Evolutionary conservation across 1,140 invertebrate species (phyloP).

Genomic region (Apolygus lucorum): DNA sequence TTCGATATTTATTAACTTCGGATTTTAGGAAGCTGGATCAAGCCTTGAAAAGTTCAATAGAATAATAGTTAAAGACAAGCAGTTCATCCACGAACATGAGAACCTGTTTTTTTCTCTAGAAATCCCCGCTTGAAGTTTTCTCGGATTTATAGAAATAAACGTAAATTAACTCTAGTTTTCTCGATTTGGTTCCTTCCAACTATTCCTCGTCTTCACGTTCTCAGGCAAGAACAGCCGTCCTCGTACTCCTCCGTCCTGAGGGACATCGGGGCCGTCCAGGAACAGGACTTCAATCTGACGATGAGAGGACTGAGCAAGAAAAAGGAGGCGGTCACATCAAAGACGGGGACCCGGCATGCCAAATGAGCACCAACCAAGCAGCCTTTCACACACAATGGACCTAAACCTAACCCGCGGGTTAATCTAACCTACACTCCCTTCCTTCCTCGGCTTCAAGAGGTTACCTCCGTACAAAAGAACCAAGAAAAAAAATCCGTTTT

Average conservation of each 20-base stretch:
- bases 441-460: not conserved
- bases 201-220: not conserved
- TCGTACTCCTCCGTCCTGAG: conserved; percentile 3
- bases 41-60: not conserved
- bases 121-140: not conserved
- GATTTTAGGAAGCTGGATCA: not conserved
- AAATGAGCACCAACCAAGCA: not conserved
- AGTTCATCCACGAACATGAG: not conserved
- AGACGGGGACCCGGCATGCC: not conserved
- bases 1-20: too few species aligned
- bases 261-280: not conserved
- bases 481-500: not conserved
- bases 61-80: not conserved
- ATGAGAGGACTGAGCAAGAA: not conserved
- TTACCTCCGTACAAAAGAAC: not conserved
- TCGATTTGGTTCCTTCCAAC: not conserved
- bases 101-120: too few species aligned
- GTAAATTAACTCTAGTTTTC: not conserved
- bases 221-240: not conserved
- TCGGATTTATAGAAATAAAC: not conserved
- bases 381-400: too few species aligned
- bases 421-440: not conserved
- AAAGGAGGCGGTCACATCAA: conserved; percentile 2
- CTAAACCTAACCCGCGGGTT: too few species aligned
- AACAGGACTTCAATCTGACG: not conserved